Percentiles rank a stretch among this genome's conserved stretches.
phyloP scores from a whole-genome alignment of 2,888 invertebrate species.

The Urechis unicinctus region DNA sequence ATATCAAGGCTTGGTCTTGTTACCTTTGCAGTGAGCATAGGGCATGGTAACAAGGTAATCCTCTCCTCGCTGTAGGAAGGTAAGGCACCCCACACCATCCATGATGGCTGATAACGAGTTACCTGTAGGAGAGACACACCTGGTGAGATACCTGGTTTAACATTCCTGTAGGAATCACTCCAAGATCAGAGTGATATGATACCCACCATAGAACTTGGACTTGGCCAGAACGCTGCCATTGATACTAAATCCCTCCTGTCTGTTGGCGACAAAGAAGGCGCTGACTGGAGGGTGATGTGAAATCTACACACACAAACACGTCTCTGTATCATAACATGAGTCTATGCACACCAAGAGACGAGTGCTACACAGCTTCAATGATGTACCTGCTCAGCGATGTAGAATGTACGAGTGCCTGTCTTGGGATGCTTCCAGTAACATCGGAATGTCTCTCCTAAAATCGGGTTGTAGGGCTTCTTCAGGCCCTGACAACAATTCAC shows the following conservation, averaged over 20 bases:
- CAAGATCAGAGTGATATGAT: neutral
- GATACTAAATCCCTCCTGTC: slow-evolving; percentile 87
- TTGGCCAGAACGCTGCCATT: slow-evolving; percentile 84
- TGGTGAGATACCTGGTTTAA: slow-evolving; percentile 16
- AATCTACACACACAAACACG: slow-evolving; percentile 55
- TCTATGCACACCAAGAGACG: neutral
- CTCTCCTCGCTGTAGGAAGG: slow-evolving; percentile 79
- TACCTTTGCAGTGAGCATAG: slow-evolving; percentile 83
- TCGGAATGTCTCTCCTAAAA: slow-evolving; percentile 84
- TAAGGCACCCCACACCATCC: slow-evolving; percentile 79
- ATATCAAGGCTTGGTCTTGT: neutral
- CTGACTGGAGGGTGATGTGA: slow-evolving; percentile 93
- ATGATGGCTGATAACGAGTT: slow-evolving; percentile 90
- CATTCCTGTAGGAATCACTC: neutral
- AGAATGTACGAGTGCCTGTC: slow-evolving; percentile 78
- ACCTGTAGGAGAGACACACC: too few relatives aligned
- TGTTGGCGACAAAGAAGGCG: slow-evolving; percentile 86
- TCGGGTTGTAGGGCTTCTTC: slow-evolving; percentile 93
- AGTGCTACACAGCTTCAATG: neutral
- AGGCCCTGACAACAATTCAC: slow-evolving; percentile 59
- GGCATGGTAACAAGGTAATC: slow-evolving; percentile 85
- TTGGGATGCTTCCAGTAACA: slow-evolving; percentile 80
- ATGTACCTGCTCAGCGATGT: slow-evolving; percentile 81
- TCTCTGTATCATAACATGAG: neutral
- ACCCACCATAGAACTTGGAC: slow-evolving; percentile 85